Base-by-base conservation (phyloP, 2,888 invertebrate genomes). In the Scaptomyza polygonia region DNA sequence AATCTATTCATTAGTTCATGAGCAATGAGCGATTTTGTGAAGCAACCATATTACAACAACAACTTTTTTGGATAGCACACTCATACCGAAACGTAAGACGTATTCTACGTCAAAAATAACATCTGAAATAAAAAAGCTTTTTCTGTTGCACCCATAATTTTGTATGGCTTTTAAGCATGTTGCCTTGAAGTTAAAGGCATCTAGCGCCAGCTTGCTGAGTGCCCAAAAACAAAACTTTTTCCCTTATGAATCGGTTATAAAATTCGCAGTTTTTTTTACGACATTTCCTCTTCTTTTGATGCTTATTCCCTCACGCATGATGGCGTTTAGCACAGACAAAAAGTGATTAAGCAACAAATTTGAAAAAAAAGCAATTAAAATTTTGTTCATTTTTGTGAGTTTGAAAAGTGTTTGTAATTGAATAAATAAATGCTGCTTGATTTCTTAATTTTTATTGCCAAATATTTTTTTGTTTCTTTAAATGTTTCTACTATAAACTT, bases 171-270 rank as follows among this genome's bases (percentile, higher is more conserved):
- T 83, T 69, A 69, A 86, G 81, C 81, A 72, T 83, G 86, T 72
- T 62, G 76, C 77, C 67, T 67, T 44, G 9, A 39, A 16, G 4
- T 21, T 21, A 21, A 21, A 21, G 21, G 21, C 3, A 3, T 21
- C 21, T n/a, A 21, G 21, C 21, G 3, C 21, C 79, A 82, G 79
- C 79, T 68, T 79, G 79, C 49, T 57, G 48, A 49, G 61, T 51
- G 49, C 62, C 56, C 68, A 59, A 70, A 57, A 70, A 54, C 52
- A 65, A 66, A 83, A 83, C 67, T 83, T 83, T 85, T 74, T 86
- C 82, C 71, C 76, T 83, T 86, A 83, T 80, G 86, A 65, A 63
- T 86, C 77, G 78, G 84, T 79, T 86, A 78, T 83, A 83, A 86
- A 83, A 86, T 86, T 80, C 86, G 76, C 78, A 86, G 85, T 77